phyloP scores from a whole-genome alignment of 2,888 invertebrate genomes.

The Mellilla xanthometata region DNA sequence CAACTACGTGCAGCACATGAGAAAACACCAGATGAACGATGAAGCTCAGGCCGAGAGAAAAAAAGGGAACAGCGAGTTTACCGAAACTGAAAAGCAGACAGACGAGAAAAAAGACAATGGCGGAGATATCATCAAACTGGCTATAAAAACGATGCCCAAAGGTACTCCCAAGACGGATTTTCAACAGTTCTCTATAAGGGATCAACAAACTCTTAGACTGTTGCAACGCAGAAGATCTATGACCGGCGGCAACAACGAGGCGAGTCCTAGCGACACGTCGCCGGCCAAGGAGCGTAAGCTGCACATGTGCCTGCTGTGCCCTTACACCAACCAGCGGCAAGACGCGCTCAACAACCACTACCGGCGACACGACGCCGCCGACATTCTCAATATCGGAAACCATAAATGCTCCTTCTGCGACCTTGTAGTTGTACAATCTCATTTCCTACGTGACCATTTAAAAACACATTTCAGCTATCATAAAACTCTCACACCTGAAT shows the following conservation, averaged over 20 bases:
- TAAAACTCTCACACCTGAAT: conserved; percentile 81
- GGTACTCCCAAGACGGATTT: conserved; percentile 69
- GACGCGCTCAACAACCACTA: conserved; percentile 90
- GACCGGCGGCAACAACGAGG: conserved; percentile 59
- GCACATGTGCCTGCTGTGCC: conserved; percentile 89
- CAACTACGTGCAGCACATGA: conserved; percentile 91
- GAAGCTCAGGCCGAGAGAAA: conserved; percentile 84
- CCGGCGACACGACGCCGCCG: conserved; percentile 85
- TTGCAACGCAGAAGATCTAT: conserved; percentile 79
- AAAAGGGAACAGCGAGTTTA: conserved; percentile 51
- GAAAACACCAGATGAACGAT: conserved; percentile 89
- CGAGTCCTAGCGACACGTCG: conserved; percentile 58
- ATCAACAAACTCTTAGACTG: conserved; percentile 84
- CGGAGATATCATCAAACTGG: conserved; percentile 64
- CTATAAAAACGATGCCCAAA: conserved; percentile 75
- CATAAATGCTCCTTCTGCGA: conserved; percentile 92
- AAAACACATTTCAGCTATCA: conserved; percentile 88
- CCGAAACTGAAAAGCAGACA: conserved; percentile 48
- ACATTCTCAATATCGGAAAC: conserved; percentile 82
- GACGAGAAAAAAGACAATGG: conserved; percentile 51
- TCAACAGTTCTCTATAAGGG: conserved; percentile 82
- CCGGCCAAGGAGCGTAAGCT: conserved; percentile 83
- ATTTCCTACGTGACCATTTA: conserved; percentile 89
- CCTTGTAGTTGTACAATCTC: conserved; percentile 88
- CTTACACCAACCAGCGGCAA: conserved; percentile 88